Evolutionary conservation across 2,888 invertebrate genomes (phyloP).

Genomic region (Lydus trimaculatus): DNA sequence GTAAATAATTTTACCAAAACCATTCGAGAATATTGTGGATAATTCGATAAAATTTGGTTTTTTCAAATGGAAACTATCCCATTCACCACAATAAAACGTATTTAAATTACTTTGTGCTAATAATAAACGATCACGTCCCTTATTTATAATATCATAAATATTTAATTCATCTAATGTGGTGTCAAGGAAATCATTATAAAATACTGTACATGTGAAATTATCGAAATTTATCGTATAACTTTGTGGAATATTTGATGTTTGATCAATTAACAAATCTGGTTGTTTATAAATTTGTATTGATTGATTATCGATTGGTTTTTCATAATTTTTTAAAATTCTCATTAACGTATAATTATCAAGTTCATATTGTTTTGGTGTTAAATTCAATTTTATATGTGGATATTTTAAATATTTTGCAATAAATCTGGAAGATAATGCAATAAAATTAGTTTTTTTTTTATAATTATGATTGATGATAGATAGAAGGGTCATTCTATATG

Average conservation of each 20-base stretch:
- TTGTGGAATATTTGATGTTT: background rate
- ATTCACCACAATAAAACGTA: conserved; percentile 20
- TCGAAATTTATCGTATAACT: conserved; percentile 7
- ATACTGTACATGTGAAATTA: conserved; percentile 13
- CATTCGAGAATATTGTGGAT: conserved; percentile 3
- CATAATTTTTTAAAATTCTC: conserved; percentile 18
- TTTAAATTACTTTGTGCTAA: conserved; percentile 24
- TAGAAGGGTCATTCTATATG: too few species aligned
- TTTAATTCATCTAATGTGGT: conserved; percentile 18
- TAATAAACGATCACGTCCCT: conserved; percentile 26
- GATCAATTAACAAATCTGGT: background rate
- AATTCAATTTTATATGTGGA: conserved; percentile 4
- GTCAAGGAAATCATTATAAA: conserved; percentile 20
- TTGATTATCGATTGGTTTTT: background rate
- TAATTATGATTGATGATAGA: too few species aligned
- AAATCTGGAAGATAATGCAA: too few species aligned
- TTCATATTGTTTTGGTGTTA: conserved; percentile 16
- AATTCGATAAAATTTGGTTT: background rate
- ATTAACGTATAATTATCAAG: conserved; percentile 11
- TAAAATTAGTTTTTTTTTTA: too few species aligned
- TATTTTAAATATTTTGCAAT: conserved; percentile 35
- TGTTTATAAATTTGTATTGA: conserved; percentile 9
- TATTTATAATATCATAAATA: conserved; percentile 28
- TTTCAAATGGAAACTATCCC: conserved; percentile 23
- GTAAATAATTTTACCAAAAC: conserved; percentile 24